Conservation (phyloP, 2,797 vertebrate species). For the Ptychobarbus kaznakovi region DNA sequence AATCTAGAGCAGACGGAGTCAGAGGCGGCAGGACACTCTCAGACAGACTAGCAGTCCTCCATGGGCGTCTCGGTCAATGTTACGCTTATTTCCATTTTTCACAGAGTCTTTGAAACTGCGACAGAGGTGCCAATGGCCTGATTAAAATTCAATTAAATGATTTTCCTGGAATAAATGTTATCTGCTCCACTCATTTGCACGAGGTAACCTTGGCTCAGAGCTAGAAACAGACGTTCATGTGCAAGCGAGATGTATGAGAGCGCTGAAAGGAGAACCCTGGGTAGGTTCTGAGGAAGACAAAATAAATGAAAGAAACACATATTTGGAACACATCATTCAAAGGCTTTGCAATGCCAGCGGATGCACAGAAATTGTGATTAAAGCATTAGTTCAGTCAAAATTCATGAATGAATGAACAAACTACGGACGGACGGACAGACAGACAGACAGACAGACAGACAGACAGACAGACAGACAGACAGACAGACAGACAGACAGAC, state of each 20-base stretch:
- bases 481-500: too few species aligned
- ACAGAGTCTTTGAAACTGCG: slow-evolving; percentile 68
- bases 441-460: not conserved
- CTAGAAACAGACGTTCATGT: slow-evolving; percentile 62
- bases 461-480: too few species aligned
- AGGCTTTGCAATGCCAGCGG: not conserved
- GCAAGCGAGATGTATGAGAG: slow-evolving; percentile 60
- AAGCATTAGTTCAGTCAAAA: not conserved
- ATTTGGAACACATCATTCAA: not conserved
- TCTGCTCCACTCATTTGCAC: slow-evolving; percentile 76
- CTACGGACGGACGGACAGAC: not conserved
- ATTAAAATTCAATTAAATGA: slow-evolving; percentile 69
- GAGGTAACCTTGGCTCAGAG: slow-evolving; percentile 72
- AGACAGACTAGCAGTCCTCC: slow-evolving; percentile 28
- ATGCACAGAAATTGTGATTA: not conserved
- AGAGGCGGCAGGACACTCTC: not conserved
- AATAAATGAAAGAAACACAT: not conserved
- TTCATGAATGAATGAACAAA: not conserved
- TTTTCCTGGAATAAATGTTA: slow-evolving; percentile 78
- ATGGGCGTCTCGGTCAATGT: slow-evolving; percentile 43
- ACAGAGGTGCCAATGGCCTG: slow-evolving; percentile 69
- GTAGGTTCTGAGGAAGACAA: slow-evolving; percentile 26
- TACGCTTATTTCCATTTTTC: slow-evolving; percentile 52
- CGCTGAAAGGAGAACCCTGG: slow-evolving; percentile 47
- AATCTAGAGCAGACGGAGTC: slow-evolving; percentile 21